Percentiles rank a stretch among this genome's conserved stretches.
phyloP scores from a whole-genome alignment of 2,888 invertebrate species.

The Cyclophora albipunctata region DNA sequence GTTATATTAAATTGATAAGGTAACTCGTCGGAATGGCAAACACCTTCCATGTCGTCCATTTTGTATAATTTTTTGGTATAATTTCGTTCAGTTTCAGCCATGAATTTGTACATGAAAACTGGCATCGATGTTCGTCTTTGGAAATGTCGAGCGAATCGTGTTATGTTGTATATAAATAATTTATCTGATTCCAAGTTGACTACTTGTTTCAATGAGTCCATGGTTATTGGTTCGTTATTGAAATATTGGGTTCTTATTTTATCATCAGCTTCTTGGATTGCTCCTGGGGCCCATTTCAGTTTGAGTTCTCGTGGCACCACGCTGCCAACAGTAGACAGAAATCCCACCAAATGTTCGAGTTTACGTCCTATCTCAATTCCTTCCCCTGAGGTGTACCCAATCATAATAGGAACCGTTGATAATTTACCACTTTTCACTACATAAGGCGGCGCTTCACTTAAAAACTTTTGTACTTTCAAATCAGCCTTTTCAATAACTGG shows the following conservation, averaged over 20 bases:
- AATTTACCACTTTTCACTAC: slow-evolving; percentile 41
- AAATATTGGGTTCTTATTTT: slow-evolving; percentile 57
- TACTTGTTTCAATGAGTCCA: slow-evolving; percentile 38
- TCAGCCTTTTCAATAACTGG: slow-evolving; percentile 58
- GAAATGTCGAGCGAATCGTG: slow-evolving; percentile 50
- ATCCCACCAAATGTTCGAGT: slow-evolving; percentile 29
- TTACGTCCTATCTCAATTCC: slow-evolving; percentile 60
- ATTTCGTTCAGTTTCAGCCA: slow-evolving; percentile 57
- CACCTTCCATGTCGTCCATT: slow-evolving; percentile 47
- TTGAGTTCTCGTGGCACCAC: slow-evolving; percentile 62
- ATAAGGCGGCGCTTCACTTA: slow-evolving; percentile 40
- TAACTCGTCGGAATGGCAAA: slow-evolving; percentile 62
- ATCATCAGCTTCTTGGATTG: slow-evolving; percentile 33
- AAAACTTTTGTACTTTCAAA: slow-evolving; percentile 42
- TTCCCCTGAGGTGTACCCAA: slow-evolving; percentile 62
- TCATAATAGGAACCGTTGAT: slow-evolving; percentile 52
- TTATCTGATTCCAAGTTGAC: slow-evolving; percentile 48
- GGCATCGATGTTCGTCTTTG: slow-evolving; percentile 29
- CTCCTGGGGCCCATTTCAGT: slow-evolving; percentile 37
- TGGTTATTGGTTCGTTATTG: slow-evolving; percentile 33
- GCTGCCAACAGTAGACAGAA: slow-evolving; percentile 36
- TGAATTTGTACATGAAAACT: slow-evolving; percentile 55
- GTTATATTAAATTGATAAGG: slow-evolving; percentile 56
- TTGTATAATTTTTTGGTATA: slow-evolving; percentile 50
- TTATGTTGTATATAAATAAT: slow-evolving; percentile 51